Percentiles rank a stretch among this genome's conserved stretches.
These are phyloP conservation scores for Cyprinodon variegatus DNA, from an alignment of 2,113 vertebrate species.

Conservation along the genomic window DNA sequence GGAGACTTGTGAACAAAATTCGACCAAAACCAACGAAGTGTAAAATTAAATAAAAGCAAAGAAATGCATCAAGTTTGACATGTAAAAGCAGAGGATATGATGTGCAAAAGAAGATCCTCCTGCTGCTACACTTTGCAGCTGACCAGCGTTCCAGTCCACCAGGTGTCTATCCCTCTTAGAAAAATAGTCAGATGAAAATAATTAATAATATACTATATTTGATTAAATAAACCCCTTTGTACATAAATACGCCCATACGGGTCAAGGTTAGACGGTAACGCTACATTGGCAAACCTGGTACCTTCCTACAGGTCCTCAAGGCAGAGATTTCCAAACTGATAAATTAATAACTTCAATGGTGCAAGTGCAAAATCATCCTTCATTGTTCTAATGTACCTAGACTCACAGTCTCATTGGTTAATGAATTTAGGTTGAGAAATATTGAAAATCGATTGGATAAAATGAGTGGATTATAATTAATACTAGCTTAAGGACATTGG, in stretches of 20 bases:
- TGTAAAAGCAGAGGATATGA: constrained; percentile 47
- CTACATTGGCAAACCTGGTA: constrained; percentile 73
- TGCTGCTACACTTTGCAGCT: constrained; percentile 28
- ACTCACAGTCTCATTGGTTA: constrained; percentile 57
- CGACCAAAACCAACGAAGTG: constrained; percentile 35
- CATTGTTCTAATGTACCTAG: constrained; percentile 50
- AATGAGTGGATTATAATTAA: not conserved
- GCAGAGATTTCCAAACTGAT: constrained; percentile 22
- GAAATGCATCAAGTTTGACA: constrained; percentile 35
- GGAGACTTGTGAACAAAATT: constrained; percentile 35
- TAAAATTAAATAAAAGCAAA: constrained; percentile 38
- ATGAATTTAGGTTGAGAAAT: constrained; percentile 1
- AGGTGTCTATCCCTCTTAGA: constrained; percentile 73
- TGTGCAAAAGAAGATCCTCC: constrained; percentile 45
- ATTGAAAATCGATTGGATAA: not conserved
- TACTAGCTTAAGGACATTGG: not conserved
- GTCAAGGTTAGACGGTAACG: constrained; percentile 70
- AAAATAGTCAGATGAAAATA: constrained; percentile 77
- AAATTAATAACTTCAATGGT: constrained; percentile 45
- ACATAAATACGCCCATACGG: constrained; percentile 73
- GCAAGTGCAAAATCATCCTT: constrained; percentile 68
- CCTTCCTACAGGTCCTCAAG: constrained; percentile 49
- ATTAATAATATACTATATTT: constrained; percentile 77
- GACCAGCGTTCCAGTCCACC: constrained; percentile 75
- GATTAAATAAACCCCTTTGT: constrained; percentile 81